These are phyloP conservation scores for Panzeria rudis DNA, from an alignment of 2,888 invertebrate genomes.

Conservation along the genomic window DNA sequence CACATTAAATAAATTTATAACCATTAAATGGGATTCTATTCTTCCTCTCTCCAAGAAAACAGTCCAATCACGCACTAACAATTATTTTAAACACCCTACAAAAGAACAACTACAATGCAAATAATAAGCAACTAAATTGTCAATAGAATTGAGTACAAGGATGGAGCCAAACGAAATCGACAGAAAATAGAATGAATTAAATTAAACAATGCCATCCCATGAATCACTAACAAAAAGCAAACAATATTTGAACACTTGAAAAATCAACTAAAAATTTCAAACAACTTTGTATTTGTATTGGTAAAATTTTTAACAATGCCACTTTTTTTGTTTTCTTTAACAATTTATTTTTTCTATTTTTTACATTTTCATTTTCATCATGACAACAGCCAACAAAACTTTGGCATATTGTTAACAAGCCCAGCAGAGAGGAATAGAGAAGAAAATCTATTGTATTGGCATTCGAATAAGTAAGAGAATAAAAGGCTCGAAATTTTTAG, in stretches of 20 bases:
- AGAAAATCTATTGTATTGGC: background rate
- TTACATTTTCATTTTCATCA: background rate
- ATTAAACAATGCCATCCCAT: slow-evolving; percentile 42
- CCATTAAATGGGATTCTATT: background rate
- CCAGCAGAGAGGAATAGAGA: background rate
- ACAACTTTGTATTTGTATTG: slow-evolving; percentile 14
- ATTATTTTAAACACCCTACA: slow-evolving; percentile 29
- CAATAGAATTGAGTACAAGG: slow-evolving; percentile 66
- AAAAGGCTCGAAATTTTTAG: background rate
- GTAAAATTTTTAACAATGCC: slow-evolving; percentile 31
- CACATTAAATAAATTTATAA: slow-evolving; percentile 68
- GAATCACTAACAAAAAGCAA: slow-evolving; percentile 24
- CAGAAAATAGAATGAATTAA: slow-evolving; percentile 39
- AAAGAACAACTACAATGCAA: slow-evolving; percentile 13
- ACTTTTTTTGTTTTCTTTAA: slow-evolving; percentile 23
- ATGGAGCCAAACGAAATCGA: slow-evolving; percentile 31
- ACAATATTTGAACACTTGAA: slow-evolving; percentile 45
- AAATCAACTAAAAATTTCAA: slow-evolving; percentile 41
- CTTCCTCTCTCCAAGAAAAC: background rate
- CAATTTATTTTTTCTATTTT: slow-evolving; percentile 10
- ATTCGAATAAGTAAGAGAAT: background rate
- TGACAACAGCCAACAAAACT: slow-evolving; percentile 36
- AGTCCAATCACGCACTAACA: slow-evolving; percentile 40
- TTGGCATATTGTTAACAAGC: slow-evolving; percentile 45
- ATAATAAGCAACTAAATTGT: slow-evolving; percentile 21